Evolutionary conservation across 2,113 vertebrate species (phyloP), one percentile per base, ranked within the genome.

Genomic region (Cololabis saira): DNA sequence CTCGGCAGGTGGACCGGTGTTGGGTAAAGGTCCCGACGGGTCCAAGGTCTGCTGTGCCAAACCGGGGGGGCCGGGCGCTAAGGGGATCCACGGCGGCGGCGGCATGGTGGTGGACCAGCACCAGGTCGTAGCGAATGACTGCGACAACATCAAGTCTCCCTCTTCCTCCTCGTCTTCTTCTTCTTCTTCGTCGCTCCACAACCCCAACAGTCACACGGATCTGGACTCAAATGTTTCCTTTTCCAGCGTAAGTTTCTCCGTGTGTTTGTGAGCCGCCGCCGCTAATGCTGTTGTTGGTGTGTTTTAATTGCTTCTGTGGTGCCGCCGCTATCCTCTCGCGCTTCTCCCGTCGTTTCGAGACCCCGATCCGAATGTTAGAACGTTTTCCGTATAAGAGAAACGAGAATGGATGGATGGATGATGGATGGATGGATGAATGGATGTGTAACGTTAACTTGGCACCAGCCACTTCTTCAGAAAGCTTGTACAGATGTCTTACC

Each of bases 171-270:
- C 87, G 63, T 90, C 89, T 90, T 95, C 96, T 61, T 89, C 84
- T 61, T 87, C 87, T 66, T 90, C 89, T 90, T 95, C 96, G 72
- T 96, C 95, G 86, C 95, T 97, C 77, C 95, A 96, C 95, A 97
- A 97, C 85, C 79, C 81, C 78, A 91, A 91, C 86, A 85, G 85
- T 92, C 96, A 97, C 91, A 95, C 95, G 66, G 96, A 96, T 90
- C 92, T 97, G 93, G 98, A 99, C 92, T 96, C 98, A 90, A 96
- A 95, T 84, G 93, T 96, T 87, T 94, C 96, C 91, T 97, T 95
- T 94, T 96, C 96, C 93, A 98, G 97, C 95, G 98, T 98, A 95
- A 96, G 96, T 93, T 81, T 88, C 74, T 92, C 87, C 67, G 74
- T 91, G 59, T 90, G 87, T 84, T 85, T 89, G 24, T 90, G 81